phyloP scores from a whole-genome alignment of 2,797 vertebrate species.

The Triplophysa bombifrons region DNA sequence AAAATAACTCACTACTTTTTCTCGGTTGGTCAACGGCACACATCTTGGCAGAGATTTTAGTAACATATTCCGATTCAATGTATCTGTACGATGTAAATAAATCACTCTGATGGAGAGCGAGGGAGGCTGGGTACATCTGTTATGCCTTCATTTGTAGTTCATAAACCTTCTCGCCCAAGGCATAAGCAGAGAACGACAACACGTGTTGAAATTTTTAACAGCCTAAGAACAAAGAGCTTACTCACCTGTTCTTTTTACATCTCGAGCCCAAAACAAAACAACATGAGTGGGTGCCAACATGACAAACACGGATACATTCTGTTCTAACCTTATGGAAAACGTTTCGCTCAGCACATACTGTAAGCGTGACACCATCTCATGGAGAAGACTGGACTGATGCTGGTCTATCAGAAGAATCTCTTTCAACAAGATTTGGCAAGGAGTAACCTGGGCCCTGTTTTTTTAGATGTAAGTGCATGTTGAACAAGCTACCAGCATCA shows the following conservation, averaged over 20 bases:
- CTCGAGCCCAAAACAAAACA: conserved; percentile 1
- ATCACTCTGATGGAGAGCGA: conserved; percentile 17
- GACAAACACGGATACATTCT: neutral
- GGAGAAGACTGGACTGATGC: neutral
- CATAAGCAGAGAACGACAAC: conserved; percentile 41
- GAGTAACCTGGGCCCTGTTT: neutral
- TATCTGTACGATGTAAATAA: conserved; percentile 38
- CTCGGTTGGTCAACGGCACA: neutral
- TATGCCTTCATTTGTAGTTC: conserved; percentile 42
- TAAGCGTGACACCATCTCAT: conserved; percentile 23
- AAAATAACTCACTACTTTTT: too few species aligned
- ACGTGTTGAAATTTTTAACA: conserved; percentile 50
- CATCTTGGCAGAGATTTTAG: neutral
- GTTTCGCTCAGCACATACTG: neutral
- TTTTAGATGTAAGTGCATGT: neutral
- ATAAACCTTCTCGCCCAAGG: conserved; percentile 52
- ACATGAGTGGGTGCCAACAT: neutral
- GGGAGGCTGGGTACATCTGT: conserved; percentile 48
- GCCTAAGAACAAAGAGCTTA: conserved; percentile 8
- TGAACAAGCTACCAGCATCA: neutral
- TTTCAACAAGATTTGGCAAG: neutral
- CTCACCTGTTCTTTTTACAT: conserved; percentile 42
- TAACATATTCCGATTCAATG: conserved; percentile 11
- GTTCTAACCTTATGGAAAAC: neutral
- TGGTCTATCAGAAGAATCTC: neutral